These are phyloP conservation scores for Adineta ricciae DNA, from an alignment of 2,888 invertebrate genomes.

Conservation along the genomic window DNA sequence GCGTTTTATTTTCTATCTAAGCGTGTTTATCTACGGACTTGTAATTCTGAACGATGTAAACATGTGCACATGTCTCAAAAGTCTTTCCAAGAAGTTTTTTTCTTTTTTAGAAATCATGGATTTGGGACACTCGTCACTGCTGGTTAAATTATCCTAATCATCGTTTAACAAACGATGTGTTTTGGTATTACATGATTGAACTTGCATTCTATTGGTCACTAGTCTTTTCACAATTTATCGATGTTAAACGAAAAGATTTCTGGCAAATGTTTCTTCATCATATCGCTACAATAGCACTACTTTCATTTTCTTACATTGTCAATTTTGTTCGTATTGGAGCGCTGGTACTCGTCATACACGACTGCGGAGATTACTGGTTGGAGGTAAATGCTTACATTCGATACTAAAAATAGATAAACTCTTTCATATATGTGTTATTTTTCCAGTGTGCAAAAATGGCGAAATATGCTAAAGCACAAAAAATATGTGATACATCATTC, in stretches of 20 bases:
- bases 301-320: constrained; percentile 79
- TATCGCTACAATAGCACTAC: constrained; percentile 73
- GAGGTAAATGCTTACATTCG: constrained; percentile 41
- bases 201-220: constrained; percentile 89
- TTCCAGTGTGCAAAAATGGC: constrained; percentile 77
- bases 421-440: constrained; percentile 9
- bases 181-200: constrained; percentile 95
- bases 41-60: constrained; percentile 22
- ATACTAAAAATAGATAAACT: not conserved
- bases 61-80: no score
- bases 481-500: constrained; percentile 74
- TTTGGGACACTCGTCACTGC: constrained; percentile 78
- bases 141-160: constrained; percentile 71
- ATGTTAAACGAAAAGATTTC: constrained; percentile 71
- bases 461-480: constrained; percentile 80
- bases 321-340: constrained; percentile 81
- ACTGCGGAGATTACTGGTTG: constrained; percentile 52
- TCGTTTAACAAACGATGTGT: constrained; percentile 68
- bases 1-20: constrained; percentile 27
- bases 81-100: not conserved
- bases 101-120: constrained; percentile 66
- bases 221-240: constrained; percentile 55
- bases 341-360: constrained; percentile 59
- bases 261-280: constrained; percentile 98
- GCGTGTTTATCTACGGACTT: constrained; percentile 24